Base-by-base conservation (phyloP, 2,797 vertebrate genomes). In the Cyprinodon diabolis region DNA sequence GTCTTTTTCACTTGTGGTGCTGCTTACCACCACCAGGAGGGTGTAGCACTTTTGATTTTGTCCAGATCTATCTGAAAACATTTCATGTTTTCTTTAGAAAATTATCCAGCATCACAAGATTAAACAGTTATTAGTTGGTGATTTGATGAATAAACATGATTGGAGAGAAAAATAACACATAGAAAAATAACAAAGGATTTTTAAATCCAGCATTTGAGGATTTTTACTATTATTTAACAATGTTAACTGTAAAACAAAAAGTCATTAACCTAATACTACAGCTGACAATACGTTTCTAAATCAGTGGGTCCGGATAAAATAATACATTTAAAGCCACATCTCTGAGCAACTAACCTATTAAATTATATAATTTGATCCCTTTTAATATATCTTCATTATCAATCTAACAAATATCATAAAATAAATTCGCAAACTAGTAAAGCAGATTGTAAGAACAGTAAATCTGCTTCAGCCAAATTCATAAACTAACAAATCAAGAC, bases 21-120 rank as follows among this genome's bases (percentile, higher is more conserved):
- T 35, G 13, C 2, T 49, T 43, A 52, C 2, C 12, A 25, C 81
- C 89, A 87, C 68, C 68, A 84, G 72, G 72, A 17, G 73, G 7
- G 30, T 30, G 30, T 30, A 30, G 30, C 30, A 30, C 30, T 30
- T 30, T 30, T 30, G 30, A 30, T 30, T 30, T 30, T 30, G 30
- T 2, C 30, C 30, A 30, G 30, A 30, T 30, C 30, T 30, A 30
- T 30, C 30, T 30, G 30, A 30, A 3, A 30, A 30, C 3, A 30
- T 30, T 30, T 30, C 30, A 30, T 30, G 30, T 58, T 17, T 58
- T 3, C 7, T 19, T 15, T 57, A 7, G 23, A 30, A 30, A 57
- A 57, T 30, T 5, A 13, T 2, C 13, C 23, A 57, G 7, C 12
- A 19, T 57, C 55, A 57, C 23, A 57, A 56, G 23, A 56, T 56